Conservation (phyloP, 2,113 vertebrate species). For the Sigmodon hispidus region DNA sequence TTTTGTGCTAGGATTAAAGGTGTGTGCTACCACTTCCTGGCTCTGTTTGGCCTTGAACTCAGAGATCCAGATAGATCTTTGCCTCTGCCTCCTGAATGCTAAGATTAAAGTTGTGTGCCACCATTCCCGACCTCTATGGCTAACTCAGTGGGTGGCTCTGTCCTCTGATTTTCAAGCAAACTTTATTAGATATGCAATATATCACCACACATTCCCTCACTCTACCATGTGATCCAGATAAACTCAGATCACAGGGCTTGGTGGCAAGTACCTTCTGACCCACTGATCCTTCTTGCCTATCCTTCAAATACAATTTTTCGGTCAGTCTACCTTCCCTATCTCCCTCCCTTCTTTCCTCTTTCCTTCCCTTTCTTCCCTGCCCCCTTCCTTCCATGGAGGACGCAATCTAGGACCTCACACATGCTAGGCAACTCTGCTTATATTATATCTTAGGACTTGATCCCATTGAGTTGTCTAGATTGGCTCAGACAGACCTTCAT, state of each 20-base stretch:
- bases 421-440: background rate
- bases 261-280: too few species aligned
- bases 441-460: background rate
- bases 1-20: too few species aligned
- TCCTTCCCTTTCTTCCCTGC: background rate
- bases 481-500: background rate
- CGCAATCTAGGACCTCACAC: background rate
- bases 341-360: background rate
- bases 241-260: background rate
- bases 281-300: background rate
- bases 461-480: background rate
- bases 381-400: background rate
- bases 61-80: too few species aligned
- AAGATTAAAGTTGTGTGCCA: too few species aligned
- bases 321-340: background rate
- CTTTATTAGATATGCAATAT: too few species aligned
- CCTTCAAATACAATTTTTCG: background rate
- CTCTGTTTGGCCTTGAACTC: too few species aligned
- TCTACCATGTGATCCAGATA: background rate
- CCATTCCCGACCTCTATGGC: too few species aligned
- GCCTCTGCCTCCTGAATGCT: too few species aligned
- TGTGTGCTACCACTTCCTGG: too few species aligned
- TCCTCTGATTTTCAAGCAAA: too few species aligned
- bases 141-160: too few species aligned
- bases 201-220: too few species aligned